Evolutionary conservation across 2,113 vertebrate species (phyloP).

Genomic region (Physeter macrocephalus): DNA sequence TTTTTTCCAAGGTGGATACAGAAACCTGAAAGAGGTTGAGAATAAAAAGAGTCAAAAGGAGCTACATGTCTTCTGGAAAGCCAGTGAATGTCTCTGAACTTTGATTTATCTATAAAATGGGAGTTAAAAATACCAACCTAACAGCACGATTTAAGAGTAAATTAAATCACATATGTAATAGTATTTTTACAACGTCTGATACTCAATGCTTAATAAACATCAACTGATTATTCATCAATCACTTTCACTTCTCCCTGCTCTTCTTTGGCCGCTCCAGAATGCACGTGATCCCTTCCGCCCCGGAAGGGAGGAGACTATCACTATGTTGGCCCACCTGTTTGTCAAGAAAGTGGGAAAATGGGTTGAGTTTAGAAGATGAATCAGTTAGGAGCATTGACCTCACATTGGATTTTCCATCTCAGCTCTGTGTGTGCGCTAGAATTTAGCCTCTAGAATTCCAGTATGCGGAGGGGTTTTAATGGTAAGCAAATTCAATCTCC

Average conservation of each 20-base stretch:
- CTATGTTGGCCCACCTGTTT: neutral
- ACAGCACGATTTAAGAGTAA: neutral
- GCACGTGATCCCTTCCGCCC: neutral
- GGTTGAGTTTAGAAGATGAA: neutral
- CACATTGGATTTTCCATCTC: neutral
- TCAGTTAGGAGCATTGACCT: neutral
- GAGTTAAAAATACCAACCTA: neutral
- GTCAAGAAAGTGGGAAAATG: neutral
- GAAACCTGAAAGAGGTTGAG: neutral
- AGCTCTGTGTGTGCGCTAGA: neutral
- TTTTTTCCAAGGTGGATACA: neutral
- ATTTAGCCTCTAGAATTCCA: constrained; percentile 4
- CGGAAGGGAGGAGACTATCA: neutral
- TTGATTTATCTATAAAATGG: neutral
- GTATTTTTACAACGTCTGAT: neutral
- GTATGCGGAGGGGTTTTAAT: neutral
- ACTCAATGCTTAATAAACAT: neutral
- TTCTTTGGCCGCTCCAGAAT: neutral
- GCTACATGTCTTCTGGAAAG: neutral
- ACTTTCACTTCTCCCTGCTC: neutral
- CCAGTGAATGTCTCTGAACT: neutral
- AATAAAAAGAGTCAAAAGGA: neutral
- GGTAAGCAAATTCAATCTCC: neutral
- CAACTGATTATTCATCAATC: neutral
- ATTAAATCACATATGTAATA: neutral